Conservation (phyloP, 2,113 vertebrate genomes). For the Austrofundulus limnaeus region DNA sequence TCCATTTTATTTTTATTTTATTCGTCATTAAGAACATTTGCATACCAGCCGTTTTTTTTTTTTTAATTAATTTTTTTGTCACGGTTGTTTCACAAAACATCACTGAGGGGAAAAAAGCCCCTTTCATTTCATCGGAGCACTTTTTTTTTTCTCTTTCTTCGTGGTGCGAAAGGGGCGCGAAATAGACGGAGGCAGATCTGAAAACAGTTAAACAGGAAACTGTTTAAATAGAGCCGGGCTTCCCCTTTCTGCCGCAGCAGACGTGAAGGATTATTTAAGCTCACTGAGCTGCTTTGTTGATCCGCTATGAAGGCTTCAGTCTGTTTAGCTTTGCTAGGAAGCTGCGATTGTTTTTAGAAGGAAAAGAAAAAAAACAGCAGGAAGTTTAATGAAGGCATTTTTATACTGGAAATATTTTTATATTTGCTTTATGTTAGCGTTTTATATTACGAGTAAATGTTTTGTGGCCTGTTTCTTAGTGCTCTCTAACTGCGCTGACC, state of each 20-base stretch:
- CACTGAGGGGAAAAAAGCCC: conserved; percentile 4
- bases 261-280: conserved; percentile 41
- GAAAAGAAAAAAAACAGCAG: background rate
- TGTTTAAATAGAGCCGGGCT: conserved; percentile 58
- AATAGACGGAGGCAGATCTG: background rate
- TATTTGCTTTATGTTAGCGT: background rate
- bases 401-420: background rate
- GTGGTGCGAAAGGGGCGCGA: conserved; percentile 5
- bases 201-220: conserved; percentile 65
- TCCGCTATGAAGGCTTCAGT: conserved; percentile 1
- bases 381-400: background rate
- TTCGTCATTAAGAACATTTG: conserved; percentile 3
- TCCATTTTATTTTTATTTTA: background rate
- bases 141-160: background rate
- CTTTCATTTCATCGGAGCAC: conserved; percentile 3
- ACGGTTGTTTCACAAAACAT: too few species aligned
- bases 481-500: background rate
- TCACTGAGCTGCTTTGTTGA: conserved; percentile 25
- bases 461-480: background rate
- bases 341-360: background rate
- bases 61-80: too few species aligned
- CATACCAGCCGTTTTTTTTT: too few species aligned
- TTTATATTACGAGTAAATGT: background rate
- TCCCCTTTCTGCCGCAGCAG: conserved; percentile 57
- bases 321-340: background rate